These are phyloP conservation scores for Acleris emargana DNA, from an alignment of 2,888 invertebrate genomes.

Conservation along the genomic window DNA sequence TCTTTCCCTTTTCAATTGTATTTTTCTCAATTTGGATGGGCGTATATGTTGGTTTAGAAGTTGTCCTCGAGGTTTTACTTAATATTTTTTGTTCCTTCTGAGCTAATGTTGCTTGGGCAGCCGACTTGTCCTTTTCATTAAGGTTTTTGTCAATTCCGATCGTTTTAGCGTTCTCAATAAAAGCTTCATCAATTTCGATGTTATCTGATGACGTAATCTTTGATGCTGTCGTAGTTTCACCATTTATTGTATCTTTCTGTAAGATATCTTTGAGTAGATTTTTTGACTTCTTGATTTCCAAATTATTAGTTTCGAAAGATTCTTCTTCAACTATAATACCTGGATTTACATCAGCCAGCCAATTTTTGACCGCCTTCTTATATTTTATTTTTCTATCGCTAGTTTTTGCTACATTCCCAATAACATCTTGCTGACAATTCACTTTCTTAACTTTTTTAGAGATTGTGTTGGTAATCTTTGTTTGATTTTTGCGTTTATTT, in stretches of 20 bases:
- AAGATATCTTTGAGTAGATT: no score
- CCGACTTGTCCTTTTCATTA: slow-evolving; percentile 46
- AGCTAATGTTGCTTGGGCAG: slow-evolving; percentile 64
- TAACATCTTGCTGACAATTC: slow-evolving; percentile 15
- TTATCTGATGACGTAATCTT: no score
- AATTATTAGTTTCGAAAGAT: background rate
- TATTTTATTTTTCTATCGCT: slow-evolving; percentile 59
- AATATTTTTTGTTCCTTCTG: slow-evolving; percentile 52
- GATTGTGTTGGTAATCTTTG: slow-evolving; percentile 39
- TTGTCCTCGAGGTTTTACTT: no score
- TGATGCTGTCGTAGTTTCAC: no score
- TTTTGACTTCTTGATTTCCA: no score
- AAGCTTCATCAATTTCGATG: no score
- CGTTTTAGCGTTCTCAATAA: background rate
- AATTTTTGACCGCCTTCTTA: slow-evolving; percentile 62
- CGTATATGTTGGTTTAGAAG: background rate
- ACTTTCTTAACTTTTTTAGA: slow-evolving; percentile 50
- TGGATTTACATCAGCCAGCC: slow-evolving; percentile 57
- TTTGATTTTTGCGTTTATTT: slow-evolving; percentile 43
- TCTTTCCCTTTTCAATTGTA: slow-evolving; percentile 44
- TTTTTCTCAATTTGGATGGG: slow-evolving; percentile 2
- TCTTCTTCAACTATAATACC: slow-evolving; percentile 7
- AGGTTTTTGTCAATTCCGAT: slow-evolving; percentile 9
- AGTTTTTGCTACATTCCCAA: slow-evolving; percentile 37
- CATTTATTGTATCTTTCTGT: no score